These are phyloP conservation scores for Homalodisca vitripennis DNA, from an alignment of 1,140 invertebrate genomes.

Conservation along the genomic window DNA sequence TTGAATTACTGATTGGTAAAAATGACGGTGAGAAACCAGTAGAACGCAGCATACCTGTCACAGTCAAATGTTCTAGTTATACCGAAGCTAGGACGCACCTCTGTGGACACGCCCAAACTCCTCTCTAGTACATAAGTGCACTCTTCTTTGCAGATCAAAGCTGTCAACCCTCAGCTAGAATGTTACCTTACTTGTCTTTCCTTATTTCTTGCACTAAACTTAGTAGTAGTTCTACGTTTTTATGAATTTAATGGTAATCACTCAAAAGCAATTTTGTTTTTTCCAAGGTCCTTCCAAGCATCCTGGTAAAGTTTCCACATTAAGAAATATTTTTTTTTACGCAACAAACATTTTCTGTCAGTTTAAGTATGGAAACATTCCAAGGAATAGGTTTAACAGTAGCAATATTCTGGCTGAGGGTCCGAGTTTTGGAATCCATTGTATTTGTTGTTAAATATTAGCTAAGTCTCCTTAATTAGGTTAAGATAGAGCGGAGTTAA, in stretches of 20 bases:
- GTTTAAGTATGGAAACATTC: background rate
- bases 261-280: background rate
- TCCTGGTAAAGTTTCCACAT: background rate
- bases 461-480: background rate
- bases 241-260: background rate
- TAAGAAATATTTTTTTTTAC: background rate
- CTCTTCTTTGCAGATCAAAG: background rate
- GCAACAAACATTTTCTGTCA: background rate
- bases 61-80: background rate
- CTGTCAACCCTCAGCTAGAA: background rate
- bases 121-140: background rate
- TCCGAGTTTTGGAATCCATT: background rate
- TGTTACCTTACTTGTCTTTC: background rate
- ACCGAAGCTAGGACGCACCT: background rate
- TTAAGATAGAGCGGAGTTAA: constrained; percentile 29
- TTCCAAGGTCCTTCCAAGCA: background rate
- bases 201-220: background rate
- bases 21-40: background rate
- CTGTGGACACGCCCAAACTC: background rate
- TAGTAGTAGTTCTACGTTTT: no score
- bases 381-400: background rate
- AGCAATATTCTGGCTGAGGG: background rate
- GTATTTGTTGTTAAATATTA: constrained; percentile 23
- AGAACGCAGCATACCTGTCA: background rate
- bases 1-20: background rate